Conservation (phyloP, 2,797 vertebrate genomes). For the Bryconaethiops microstoma region DNA sequence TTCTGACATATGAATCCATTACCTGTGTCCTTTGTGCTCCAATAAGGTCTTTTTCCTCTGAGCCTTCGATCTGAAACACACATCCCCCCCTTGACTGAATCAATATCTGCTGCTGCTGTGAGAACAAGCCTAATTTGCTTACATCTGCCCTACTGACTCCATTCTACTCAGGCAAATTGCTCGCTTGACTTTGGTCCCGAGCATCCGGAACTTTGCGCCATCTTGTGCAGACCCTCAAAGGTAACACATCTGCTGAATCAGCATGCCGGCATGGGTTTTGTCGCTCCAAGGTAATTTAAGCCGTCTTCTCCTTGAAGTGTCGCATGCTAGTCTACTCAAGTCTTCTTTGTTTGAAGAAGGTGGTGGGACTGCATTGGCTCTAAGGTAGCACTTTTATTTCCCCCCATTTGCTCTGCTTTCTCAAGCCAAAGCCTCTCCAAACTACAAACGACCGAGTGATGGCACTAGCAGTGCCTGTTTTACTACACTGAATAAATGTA, state of each 20-base stretch:
- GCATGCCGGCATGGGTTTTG: conserved; percentile 36
- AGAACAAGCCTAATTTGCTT: conserved; percentile 37
- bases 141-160: conserved; percentile 45
- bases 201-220: conserved; percentile 1
- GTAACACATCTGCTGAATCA: conserved; percentile 38
- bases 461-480: not conserved
- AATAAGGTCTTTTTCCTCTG: conserved; percentile 25
- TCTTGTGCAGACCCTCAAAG: conserved; percentile 19
- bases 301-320: conserved; percentile 31
- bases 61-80: conserved; percentile 30
- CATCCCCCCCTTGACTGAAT: conserved; percentile 4
- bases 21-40: conserved; percentile 14
- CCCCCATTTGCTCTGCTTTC: not conserved
- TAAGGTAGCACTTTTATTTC: too few species aligned
- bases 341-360: not conserved
- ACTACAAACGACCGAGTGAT: not conserved
- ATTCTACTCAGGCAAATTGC: conserved; percentile 47
- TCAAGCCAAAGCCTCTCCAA: not conserved
- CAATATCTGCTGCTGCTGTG: conserved; percentile 47
- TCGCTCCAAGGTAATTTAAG: conserved; percentile 22
- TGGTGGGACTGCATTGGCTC: not conserved
- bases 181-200: conserved; percentile 33
- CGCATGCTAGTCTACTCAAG: not conserved
- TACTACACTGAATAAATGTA: not conserved
- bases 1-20: not conserved